Conservation (phyloP, 92 coral and sea anemone genomes). For the Umimayanthus kanabou region DNA sequence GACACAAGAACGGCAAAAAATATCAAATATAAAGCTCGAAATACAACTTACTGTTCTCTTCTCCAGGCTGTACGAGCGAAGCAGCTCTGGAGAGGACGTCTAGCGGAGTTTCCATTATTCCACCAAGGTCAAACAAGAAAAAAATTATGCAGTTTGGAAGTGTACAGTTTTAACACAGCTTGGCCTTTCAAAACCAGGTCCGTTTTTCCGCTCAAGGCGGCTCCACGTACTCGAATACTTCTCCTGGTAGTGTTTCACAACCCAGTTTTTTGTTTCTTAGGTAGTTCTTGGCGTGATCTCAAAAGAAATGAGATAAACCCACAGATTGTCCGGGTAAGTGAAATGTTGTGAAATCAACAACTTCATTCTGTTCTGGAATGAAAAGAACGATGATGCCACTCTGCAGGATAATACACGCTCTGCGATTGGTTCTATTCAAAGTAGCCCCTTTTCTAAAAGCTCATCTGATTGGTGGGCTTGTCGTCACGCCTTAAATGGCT, state of each 20-base stretch:
- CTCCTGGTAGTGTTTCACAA: constrained; percentile 1
- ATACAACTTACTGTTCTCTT: constrained; percentile 64
- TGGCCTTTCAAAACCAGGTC: constrained; percentile 14
- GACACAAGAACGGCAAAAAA: constrained; percentile 4
- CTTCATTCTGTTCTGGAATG: constrained; percentile 45
- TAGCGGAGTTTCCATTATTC: constrained; percentile 82
- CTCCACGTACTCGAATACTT: background rate
- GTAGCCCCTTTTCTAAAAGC: background rate
- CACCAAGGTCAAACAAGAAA: constrained; percentile 9
- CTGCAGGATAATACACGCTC: background rate
- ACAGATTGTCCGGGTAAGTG: constrained; percentile 14
- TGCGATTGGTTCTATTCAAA: constrained; percentile 10
- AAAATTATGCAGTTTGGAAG: constrained; percentile 16
- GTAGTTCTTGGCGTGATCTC: background rate
- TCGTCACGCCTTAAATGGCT: constrained; percentile 44
- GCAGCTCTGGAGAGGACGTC: constrained; percentile 99
- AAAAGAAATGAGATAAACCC: constrained; percentile 30
- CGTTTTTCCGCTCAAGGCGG: constrained; percentile 37
- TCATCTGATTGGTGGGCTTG: background rate
- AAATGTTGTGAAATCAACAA: constrained; percentile 40
- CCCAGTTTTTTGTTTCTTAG: background rate
- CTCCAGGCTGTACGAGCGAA: constrained; percentile 87
- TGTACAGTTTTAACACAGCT: constrained; percentile 3
- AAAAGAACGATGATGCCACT: constrained; percentile 41
- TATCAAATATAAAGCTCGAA: background rate